These are phyloP conservation scores for Natator depressus DNA, from an alignment of 2,113 vertebrate species.

Conservation along the genomic window DNA sequence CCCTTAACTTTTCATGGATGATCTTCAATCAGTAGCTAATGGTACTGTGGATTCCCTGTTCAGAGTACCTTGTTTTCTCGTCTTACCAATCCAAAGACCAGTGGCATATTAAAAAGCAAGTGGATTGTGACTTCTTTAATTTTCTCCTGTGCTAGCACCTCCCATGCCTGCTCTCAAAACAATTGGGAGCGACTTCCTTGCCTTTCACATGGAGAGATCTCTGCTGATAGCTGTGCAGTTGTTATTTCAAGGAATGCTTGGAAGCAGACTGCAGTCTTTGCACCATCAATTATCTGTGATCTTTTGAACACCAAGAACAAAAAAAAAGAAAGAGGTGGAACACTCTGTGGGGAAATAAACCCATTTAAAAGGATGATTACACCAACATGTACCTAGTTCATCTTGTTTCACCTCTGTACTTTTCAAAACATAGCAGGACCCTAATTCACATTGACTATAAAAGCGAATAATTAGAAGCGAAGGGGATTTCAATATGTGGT, in stretches of 20 bases:
- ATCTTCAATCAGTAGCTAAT: slow-evolving; percentile 10
- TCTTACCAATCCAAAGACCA: background rate
- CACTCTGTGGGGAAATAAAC: background rate
- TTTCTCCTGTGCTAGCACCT: background rate
- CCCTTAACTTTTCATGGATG: background rate
- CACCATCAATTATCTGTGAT: background rate
- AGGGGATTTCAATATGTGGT: background rate
- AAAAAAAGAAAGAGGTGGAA: background rate
- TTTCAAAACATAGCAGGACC: background rate
- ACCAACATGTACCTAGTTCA: background rate
- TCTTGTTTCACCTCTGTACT: background rate
- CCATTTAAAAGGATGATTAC: background rate
- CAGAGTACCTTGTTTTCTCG: background rate
- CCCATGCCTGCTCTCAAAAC: slow-evolving; percentile 17
- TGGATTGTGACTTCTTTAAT: background rate
- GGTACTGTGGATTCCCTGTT: background rate
- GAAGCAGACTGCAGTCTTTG: background rate
- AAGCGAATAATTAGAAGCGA: background rate
- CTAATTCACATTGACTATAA: fast-evolving
- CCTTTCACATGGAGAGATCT: slow-evolving; percentile 44
- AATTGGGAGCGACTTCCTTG: slow-evolving; percentile 68
- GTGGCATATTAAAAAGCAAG: background rate
- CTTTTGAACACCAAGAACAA: slow-evolving; percentile 26
- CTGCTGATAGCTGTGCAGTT: slow-evolving; percentile 52
- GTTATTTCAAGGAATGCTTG: slow-evolving; percentile 28